phyloP scores from a whole-genome alignment of 2,797 vertebrate genomes.

The Argya squamiceps region DNA sequence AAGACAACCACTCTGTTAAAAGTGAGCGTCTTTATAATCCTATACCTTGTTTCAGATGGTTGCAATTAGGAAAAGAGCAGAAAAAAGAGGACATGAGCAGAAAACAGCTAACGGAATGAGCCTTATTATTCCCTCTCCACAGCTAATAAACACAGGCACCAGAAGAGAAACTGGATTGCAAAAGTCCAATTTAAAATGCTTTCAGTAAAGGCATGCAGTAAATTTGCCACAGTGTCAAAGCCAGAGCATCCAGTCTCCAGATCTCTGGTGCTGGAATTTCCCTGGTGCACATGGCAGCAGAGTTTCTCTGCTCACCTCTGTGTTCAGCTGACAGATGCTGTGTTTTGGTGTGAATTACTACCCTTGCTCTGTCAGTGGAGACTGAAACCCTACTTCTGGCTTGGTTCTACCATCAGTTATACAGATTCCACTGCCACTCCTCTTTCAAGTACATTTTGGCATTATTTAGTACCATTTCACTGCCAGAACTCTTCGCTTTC shows the following conservation, averaged over 20 bases:
- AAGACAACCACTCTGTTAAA: background rate
- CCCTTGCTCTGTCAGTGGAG: background rate
- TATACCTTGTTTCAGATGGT: background rate
- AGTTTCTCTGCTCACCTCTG: background rate
- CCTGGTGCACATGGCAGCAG: background rate
- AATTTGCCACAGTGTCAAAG: background rate
- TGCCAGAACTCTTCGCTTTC: background rate
- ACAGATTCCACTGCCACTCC: background rate
- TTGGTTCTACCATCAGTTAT: background rate
- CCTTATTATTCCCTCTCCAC: background rate
- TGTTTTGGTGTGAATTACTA: background rate
- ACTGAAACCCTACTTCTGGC: background rate
- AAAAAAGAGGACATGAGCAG: background rate
- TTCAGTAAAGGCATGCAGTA: background rate
- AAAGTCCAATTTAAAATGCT: background rate
- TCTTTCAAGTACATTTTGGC: background rate
- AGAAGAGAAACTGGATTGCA: background rate
- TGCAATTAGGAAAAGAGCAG: background rate
- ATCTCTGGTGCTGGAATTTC: background rate
- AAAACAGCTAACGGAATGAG: background rate
- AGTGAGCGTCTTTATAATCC: background rate
- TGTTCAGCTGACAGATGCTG: rapidly evolving
- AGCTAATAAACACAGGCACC: background rate
- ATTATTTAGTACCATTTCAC: background rate
- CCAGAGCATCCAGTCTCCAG: background rate